phyloP scores from a whole-genome alignment of 2,888 invertebrate genomes.

The Itoplectis maculator region DNA sequence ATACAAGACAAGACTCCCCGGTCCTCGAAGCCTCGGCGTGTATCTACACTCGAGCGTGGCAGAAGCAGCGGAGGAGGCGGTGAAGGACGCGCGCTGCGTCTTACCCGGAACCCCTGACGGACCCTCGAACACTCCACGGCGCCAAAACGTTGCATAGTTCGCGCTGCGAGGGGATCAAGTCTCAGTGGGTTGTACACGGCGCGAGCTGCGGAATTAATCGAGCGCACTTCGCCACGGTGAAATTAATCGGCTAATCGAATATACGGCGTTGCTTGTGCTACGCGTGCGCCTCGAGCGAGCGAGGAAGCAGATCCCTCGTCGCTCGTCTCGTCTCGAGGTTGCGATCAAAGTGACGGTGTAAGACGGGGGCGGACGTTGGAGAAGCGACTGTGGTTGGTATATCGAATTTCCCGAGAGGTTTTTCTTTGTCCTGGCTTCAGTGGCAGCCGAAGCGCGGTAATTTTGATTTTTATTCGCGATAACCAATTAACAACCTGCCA shows the following conservation, averaged over 20 bases:
- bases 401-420: too few relatives aligned
- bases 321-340: too few relatives aligned
- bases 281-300: not conserved
- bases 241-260: slow-evolving; percentile 55
- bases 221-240: slow-evolving; percentile 19
- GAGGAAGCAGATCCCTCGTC: not conserved
- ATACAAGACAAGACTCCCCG: slow-evolving; percentile 13
- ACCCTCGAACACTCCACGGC: not conserved
- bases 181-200: not conserved
- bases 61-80: not conserved
- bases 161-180: not conserved
- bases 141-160: not conserved
- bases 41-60: slow-evolving; percentile 6
- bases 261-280: slow-evolving; percentile 22
- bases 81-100: not conserved
- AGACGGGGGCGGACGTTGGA: too few relatives aligned
- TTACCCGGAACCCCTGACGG: not conserved
- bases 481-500: too few relatives aligned
- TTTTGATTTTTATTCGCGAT: too few relatives aligned
- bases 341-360: too few relatives aligned
- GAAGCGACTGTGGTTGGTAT: too few relatives aligned
- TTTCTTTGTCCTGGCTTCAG: too few relatives aligned
- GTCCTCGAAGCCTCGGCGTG: not conserved
- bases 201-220: slow-evolving; percentile 54
- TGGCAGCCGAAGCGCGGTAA: too few relatives aligned